phyloP scores from a whole-genome alignment of 2,113 vertebrate genomes.

The Rhodinocichla rosea region DNA sequence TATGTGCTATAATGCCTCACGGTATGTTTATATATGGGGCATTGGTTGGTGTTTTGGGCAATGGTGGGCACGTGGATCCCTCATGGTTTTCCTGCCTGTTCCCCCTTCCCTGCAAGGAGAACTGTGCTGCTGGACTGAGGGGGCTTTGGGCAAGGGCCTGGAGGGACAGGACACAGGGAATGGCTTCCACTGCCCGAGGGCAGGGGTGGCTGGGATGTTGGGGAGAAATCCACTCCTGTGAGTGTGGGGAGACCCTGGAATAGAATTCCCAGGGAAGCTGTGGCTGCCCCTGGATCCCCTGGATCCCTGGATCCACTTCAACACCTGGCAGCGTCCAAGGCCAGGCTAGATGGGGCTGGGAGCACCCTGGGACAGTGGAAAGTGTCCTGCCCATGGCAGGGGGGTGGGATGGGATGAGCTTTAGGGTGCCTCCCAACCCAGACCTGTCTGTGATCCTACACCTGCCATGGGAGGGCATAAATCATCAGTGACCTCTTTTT shows the following conservation, averaged over 20 bases:
- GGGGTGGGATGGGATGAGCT: fast-evolving
- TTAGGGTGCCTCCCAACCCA: background rate
- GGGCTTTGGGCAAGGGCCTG: background rate
- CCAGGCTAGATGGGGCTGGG: background rate
- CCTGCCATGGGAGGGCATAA: fast-evolving
- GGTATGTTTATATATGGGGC: fast-evolving
- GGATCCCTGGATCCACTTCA: background rate
- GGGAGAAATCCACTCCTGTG: background rate
- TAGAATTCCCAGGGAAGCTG: background rate
- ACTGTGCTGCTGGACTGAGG: background rate
- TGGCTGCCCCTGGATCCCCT: background rate
- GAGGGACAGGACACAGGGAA: background rate
- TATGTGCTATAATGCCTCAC: fast-evolving
- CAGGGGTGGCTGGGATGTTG: fast-evolving
- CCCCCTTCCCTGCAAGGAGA: background rate
- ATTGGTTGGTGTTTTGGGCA: fast-evolving
- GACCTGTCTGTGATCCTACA: no score
- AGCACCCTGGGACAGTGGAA: background rate
- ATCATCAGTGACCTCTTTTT: fast-evolving
- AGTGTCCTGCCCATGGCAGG: background rate
- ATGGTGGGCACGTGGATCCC: fast-evolving
- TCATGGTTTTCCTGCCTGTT: fast-evolving
- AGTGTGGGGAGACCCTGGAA: background rate
- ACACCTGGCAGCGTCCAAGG: background rate
- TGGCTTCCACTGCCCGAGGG: background rate